phyloP scores from a whole-genome alignment of 2,113 vertebrate genomes.

The Mormoops blainvillei region DNA sequence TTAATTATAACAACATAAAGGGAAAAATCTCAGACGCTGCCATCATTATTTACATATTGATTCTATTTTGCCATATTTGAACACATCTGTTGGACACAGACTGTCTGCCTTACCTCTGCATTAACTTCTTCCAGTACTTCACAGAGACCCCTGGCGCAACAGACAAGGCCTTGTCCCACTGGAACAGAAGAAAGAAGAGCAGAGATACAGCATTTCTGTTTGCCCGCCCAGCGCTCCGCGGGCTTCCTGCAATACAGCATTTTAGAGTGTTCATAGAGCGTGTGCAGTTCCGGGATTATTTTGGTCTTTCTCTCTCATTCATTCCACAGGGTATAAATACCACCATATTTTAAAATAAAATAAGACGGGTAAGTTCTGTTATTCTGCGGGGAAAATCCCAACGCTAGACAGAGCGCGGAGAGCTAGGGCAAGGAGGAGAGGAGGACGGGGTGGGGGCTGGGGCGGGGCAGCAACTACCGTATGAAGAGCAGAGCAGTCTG shows the following conservation, averaged over 20 bases:
- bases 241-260: background rate
- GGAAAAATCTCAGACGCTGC: background rate
- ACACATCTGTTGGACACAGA: background rate
- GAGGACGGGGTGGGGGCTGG: background rate
- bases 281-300: background rate
- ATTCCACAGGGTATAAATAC: background rate
- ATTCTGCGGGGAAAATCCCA: background rate
- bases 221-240: background rate
- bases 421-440: too few species aligned
- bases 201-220: background rate
- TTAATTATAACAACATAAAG: background rate
- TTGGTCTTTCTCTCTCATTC: background rate
- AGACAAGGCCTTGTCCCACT: conserved; percentile 98
- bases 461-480: background rate
- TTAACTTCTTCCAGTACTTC: conserved; percentile 98
- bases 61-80: background rate
- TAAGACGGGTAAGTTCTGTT: background rate
- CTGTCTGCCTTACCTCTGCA: conserved; percentile 89
- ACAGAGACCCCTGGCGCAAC: conserved; percentile 97
- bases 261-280: background rate
- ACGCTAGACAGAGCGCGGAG: background rate
- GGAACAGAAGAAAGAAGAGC: conserved; percentile 36
- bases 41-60: background rate
- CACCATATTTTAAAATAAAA: background rate
- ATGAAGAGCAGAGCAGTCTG: background rate